These are phyloP conservation scores for Yasuhikotakia modesta DNA, from an alignment of 2,797 vertebrate genomes.

Conservation along the genomic window DNA sequence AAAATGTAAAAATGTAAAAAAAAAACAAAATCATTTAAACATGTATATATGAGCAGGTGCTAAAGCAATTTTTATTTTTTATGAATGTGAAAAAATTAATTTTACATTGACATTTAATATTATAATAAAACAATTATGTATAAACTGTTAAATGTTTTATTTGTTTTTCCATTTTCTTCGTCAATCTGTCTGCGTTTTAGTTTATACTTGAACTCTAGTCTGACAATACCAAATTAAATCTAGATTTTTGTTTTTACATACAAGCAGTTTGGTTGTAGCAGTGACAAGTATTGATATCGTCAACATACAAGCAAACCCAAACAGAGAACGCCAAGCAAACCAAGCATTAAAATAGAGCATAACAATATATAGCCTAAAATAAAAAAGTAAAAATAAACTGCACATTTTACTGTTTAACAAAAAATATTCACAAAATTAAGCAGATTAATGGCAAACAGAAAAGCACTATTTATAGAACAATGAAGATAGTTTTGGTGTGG, in stretches of 20 bases:
- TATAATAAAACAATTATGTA: too few species aligned
- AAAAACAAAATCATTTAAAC: background rate
- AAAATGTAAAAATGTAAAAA: background rate
- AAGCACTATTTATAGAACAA: background rate
- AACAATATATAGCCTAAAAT: background rate
- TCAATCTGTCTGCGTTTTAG: background rate
- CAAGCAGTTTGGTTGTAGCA: too few species aligned
- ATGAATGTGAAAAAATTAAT: too few species aligned
- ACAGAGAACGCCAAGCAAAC: too few species aligned
- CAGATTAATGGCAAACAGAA: background rate
- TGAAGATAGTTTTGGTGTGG: background rate
- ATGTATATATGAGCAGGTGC: too few species aligned
- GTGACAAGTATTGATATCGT: background rate
- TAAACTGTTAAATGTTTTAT: background rate
- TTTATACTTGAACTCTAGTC: background rate
- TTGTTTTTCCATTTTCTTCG: background rate
- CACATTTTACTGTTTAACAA: background rate
- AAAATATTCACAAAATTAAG: conserved; percentile 11
- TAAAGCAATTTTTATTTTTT: too few species aligned
- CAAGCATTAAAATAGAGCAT: background rate
- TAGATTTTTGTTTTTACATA: background rate
- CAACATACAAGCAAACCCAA: background rate
- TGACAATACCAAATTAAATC: background rate
- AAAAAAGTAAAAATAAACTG: background rate
- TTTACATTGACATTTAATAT: too few species aligned